Base-by-base conservation (phyloP, 2,888 invertebrate species). In the Helicoverpa assulta region DNA sequence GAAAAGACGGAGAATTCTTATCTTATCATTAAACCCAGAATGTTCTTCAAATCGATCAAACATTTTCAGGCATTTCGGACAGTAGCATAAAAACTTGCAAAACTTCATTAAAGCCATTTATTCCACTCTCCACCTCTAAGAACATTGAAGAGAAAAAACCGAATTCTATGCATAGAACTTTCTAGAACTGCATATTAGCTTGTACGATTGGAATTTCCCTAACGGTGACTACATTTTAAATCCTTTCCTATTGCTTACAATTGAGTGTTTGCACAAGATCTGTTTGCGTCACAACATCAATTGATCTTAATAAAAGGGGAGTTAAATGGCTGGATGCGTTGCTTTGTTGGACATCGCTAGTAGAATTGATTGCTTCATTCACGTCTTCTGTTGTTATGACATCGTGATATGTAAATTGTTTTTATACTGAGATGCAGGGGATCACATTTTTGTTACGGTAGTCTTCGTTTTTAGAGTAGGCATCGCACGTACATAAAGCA, bases 251-350 rank as follows among this genome's bases (percentile, higher is more conserved):
- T 50, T 63, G 52, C 65, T 66, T 52, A 70, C 77, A 80, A 86
- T 85, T 81, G 83, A 74, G 63, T 78, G 81, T 79, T 78, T 82
- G 77, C 67, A 73, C 78, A 75, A 83, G 82, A 89, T 85, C 80
- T 62, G 81, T 79, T 86, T 86, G 87, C 86, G 85, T 82, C 82
- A 77, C 70, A 82, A 84, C 84, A 86, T 83, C 91, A 94, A 93
- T 94, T 94, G 93, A 91, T 90, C 91, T 85, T 90, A 94, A 93
- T 93, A 86, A 89, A 88, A 77, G 75, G 74, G 83, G 81, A 89
- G 89, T 90, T 89, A 89, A 92, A 89, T 88, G 85, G 84, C 82
- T 85, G 69, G 79, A 71, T 82, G 62, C 73, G 73, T 69, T 72
- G 82, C 67, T 81, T 78, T 70, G 68, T 76, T 78, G 77, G 78